Evolutionary conservation across 2,113 vertebrate species (phyloP).

Genomic region (Okapia johnstoni): DNA sequence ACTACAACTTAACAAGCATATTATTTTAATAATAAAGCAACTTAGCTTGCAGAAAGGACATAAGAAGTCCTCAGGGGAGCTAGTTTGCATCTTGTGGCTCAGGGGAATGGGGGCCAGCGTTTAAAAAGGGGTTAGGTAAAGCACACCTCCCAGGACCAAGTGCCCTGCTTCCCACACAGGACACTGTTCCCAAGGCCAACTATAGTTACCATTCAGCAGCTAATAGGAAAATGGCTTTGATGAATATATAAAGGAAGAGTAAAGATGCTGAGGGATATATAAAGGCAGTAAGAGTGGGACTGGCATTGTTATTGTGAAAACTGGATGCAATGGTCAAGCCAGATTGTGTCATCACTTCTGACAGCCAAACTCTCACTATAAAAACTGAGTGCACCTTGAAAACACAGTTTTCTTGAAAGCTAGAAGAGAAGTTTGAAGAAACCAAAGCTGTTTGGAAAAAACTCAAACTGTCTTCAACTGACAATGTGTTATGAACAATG

Average conservation of each 20-base stretch:
- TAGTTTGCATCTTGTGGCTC: background rate
- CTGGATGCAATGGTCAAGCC: conserved; percentile 75
- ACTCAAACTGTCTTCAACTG: conserved; percentile 72
- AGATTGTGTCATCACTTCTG: conserved; percentile 69
- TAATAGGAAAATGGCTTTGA: conserved; percentile 71
- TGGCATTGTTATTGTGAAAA: conserved; percentile 74
- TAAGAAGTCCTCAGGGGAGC: background rate
- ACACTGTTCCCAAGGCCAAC: background rate
- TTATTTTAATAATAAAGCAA: background rate
- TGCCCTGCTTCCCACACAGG: background rate
- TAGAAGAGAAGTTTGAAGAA: conserved; percentile 72
- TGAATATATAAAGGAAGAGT: conserved; percentile 73
- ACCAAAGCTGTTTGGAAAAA: conserved; percentile 76
- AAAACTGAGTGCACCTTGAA: conserved; percentile 78
- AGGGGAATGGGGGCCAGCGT: background rate
- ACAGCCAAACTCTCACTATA: conserved; percentile 62
- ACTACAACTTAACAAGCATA: background rate
- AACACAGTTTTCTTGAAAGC: conserved; percentile 73
- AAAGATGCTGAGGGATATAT: conserved; percentile 72
- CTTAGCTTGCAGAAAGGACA: background rate
- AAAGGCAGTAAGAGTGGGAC: conserved; percentile 69
- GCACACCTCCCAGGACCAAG: background rate
- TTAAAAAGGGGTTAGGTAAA: background rate
- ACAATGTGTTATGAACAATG: conserved; percentile 72
- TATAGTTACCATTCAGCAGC: conserved; percentile 47